Evolutionary conservation across 2,888 invertebrate species (phyloP), one percentile per base, ranked within the genome.

Genomic region (Eupithecia dodoneata): DNA sequence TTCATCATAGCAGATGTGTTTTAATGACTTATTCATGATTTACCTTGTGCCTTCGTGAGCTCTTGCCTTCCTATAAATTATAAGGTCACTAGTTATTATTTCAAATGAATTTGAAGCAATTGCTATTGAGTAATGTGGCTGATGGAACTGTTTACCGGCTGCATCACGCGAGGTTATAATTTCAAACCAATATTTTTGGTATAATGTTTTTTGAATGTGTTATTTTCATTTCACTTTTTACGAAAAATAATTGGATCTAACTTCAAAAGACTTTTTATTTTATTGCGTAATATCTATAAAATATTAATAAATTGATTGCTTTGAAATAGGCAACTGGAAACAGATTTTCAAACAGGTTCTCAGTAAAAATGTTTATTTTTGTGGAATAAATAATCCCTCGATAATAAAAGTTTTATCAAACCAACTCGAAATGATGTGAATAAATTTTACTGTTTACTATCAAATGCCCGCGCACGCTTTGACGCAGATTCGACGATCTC

Each of bases 21-120:
- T 87, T 89, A 91, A 91, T 91, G 91, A 91, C 90, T 91, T 90
- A 91, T 91, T 91, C 91, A 91, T 89, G 90, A 86, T 82, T 83
- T 74, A 81, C 82, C 81, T 81, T 79, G 81, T 81, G 83, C 82
- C 80, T 81, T 87, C 88, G 87, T 88, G 88, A 87, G 85, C 87
- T 84, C 77, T 81, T 82, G 82, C 80, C 79, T 78, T 75, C 81
- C 82, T 82, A 76, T 81, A 80, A 78, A 76, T 78, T 70, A 76
- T 81, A 82, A 83, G 83, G 83, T 82, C 83, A 82, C 66, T 18
- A 45, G 76, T 79, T 80, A 81, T 81, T 81, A 81, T 80, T 81
- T 80, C 76, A 74, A 76, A 76, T 76, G 72, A 70, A 79, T 78
- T 76, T 76, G 63, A 74, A 59, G 45, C 72, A 71, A 76, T 75